Conservation (phyloP, 2,113 vertebrate genomes). For the Hypocryptadius cinnamomeus region DNA sequence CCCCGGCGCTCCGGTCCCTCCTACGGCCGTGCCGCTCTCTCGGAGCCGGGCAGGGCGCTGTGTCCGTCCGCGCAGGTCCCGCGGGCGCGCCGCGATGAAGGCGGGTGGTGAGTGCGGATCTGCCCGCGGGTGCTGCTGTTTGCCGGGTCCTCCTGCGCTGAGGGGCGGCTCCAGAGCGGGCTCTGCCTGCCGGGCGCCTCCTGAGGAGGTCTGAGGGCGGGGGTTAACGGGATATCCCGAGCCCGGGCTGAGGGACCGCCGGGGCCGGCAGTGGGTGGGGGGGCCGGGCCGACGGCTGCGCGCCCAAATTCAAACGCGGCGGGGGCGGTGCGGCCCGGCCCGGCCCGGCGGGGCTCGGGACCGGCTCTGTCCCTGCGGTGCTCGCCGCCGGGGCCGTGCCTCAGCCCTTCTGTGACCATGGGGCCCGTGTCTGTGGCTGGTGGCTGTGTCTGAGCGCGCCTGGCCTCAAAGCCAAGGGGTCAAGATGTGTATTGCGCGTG, state of each 20-base stretch:
- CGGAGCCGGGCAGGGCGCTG: neutral
- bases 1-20: neutral
- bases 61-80: neutral
- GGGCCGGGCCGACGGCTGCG: neutral
- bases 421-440: neutral
- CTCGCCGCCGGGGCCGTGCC: neutral
- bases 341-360: neutral
- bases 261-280: neutral
- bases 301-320: neutral
- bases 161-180: neutral
- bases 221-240: neutral
- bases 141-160: neutral
- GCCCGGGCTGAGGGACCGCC: neutral
- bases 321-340: neutral
- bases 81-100: neutral
- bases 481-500: fast-evolving
- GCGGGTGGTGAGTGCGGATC: constrained; percentile 32
- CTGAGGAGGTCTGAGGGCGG: neutral
- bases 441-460: neutral
- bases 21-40: neutral
- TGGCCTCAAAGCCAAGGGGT: neutral
- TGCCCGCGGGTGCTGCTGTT: too few relatives aligned
- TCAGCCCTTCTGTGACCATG: neutral
- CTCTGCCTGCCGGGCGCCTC: neutral
- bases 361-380: neutral